These are phyloP conservation scores for Athrips mouffetella DNA, from an alignment of 2,888 invertebrate genomes.

Conservation along the genomic window DNA sequence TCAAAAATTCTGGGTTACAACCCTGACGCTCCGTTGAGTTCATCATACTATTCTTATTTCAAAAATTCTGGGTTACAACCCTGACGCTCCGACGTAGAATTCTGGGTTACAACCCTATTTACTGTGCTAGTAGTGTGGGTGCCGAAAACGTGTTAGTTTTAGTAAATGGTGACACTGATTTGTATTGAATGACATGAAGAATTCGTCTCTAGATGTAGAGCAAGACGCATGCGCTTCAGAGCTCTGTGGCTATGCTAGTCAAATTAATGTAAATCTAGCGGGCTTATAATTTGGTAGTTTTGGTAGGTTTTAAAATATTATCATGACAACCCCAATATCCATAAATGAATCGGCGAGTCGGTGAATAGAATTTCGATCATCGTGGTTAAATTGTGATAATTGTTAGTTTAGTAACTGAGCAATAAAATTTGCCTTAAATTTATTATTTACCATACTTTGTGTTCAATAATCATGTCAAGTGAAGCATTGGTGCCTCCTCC, in stretches of 20 bases:
- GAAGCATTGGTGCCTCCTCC: constrained; percentile 83
- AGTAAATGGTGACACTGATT: too few species aligned
- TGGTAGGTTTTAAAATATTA: background rate
- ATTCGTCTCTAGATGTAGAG: too few species aligned
- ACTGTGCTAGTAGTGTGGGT: too few species aligned
- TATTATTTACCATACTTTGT: constrained; percentile 3
- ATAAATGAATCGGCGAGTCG: constrained; percentile 46
- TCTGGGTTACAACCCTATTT: too few species aligned
- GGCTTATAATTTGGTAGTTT: background rate
- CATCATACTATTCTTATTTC: too few species aligned
- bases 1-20: too few species aligned
- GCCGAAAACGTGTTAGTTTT: background rate
- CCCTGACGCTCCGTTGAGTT: too few species aligned
- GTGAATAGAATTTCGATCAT: constrained; percentile 30
- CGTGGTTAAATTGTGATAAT: constrained; percentile 17
- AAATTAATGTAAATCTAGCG: background rate
- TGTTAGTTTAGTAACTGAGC: constrained; percentile 23
- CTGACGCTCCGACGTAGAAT: too few species aligned
- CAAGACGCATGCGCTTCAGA: too few species aligned
- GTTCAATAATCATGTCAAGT: constrained; percentile 59
- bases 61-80: too few species aligned
- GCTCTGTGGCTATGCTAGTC: too few species aligned
- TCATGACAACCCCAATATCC: constrained; percentile 26
- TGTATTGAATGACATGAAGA: too few species aligned
- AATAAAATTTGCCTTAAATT: constrained; percentile 20